Conservation (phyloP, 2,888 invertebrate genomes). For the Itoplectis maculator region DNA sequence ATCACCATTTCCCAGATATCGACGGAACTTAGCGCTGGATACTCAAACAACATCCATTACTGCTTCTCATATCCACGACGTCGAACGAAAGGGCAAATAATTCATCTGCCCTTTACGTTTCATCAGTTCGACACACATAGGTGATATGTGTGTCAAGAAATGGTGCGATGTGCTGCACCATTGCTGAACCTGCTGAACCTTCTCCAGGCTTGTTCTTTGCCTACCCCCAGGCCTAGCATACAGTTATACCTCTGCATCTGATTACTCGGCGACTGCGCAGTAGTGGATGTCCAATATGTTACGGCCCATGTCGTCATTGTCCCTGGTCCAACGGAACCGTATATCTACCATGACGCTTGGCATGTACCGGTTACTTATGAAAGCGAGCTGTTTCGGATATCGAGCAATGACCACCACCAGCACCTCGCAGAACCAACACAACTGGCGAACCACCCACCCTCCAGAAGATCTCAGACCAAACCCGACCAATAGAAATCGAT, state of each 20-base stretch:
- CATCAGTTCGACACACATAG: too few relatives aligned
- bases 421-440: neutral
- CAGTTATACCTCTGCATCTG: neutral
- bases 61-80: conserved; percentile 13
- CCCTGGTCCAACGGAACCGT: conserved; percentile 4
- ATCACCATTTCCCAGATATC: conserved; percentile 51
- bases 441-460: neutral
- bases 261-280: conserved; percentile 30
- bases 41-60: conserved; percentile 15
- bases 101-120: too few relatives aligned
- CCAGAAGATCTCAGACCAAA: neutral
- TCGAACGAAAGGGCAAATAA: conserved; percentile 14
- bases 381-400: conserved; percentile 15
- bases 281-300: conserved; percentile 66
- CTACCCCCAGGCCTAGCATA: neutral
- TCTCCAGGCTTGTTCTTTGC: neutral
- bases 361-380: conserved; percentile 23
- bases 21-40: conserved; percentile 49
- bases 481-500: conserved; percentile 74
- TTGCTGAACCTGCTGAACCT: neutral
- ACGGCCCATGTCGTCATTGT: conserved; percentile 63
- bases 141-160: conserved; percentile 17
- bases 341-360: conserved; percentile 16
- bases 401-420: neutral
- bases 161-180: neutral